Base-by-base conservation (phyloP, 2,888 invertebrate genomes). In the Troides aeacus region DNA sequence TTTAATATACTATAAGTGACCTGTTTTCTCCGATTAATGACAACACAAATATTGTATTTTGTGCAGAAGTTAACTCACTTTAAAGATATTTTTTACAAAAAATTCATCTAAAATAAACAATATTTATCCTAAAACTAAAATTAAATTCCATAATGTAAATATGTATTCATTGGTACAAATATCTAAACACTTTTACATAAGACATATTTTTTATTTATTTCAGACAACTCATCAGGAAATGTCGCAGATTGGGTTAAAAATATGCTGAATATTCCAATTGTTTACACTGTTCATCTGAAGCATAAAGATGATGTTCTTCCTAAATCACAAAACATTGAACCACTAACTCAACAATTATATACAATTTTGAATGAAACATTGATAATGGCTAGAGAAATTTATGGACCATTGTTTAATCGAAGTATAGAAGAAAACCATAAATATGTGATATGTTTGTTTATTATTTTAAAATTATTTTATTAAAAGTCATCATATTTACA, bases 211-310 rank as follows among this genome's bases (percentile, higher is more conserved):
- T 53, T 0, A 53, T 36, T 21, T 66, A 46, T 72, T 71, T n/a
- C 68, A 69, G 90, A 84, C 76, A 89, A 89, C 70, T 77, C 79
- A 71, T 78, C 84, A 72, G 90, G 92, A 18, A 89, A 85, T 72
- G 79, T 82, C 76, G 88, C 91, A 39, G 91, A 92, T 72, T 92
- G 90, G 90, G 88, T 91, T 4, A 92, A 92, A 73, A 77, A 72
- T 17, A 83, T 84, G 68, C 76, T 91, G 62, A 92, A 92, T 72
- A 80, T 85, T 42, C 92, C 92, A 1, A 69, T 91, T 59, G 92
- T 92, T 0, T 87, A 81, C 66, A 89, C 90, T 66, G 71, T 87
- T 15, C 82, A 87, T 64, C 74, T 91, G 78, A 82, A 85, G 69
- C 62, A 80, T 71, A 71, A 77, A 65, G 70, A 81, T 24, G 73